A percentile compares a stretch with the other conserved stretches of the same genome.
Conservation (phyloP, 2,113 vertebrate genomes). For the Bagarius yarrelli region DNA sequence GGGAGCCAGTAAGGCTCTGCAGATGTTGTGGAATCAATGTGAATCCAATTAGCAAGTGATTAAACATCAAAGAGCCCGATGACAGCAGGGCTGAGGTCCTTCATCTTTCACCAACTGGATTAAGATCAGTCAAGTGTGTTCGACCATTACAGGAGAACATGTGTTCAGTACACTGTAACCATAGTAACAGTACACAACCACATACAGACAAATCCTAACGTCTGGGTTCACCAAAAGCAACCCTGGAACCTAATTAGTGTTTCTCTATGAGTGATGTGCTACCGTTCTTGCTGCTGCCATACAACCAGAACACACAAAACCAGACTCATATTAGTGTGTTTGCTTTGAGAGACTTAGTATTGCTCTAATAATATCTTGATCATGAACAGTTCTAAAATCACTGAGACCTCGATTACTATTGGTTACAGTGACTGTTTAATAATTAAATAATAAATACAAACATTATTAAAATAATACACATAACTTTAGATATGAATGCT, state of each 20-base stretch:
- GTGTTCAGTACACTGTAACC: constrained; percentile 21
- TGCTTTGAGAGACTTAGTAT: background rate
- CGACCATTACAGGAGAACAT: constrained; percentile 46
- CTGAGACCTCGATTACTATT: too few relatives aligned
- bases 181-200: constrained; percentile 1
- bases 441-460: too few relatives aligned
- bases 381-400: background rate
- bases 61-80: constrained; percentile 60
- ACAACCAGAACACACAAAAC: background rate
- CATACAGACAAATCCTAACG: background rate
- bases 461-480: too few relatives aligned
- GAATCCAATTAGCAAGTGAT: constrained; percentile 68
- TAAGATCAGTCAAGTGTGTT: constrained; percentile 49
- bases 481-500: too few relatives aligned
- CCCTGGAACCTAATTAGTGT: background rate
- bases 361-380: background rate
- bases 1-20: constrained; percentile 31
- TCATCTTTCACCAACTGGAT: constrained; percentile 46
- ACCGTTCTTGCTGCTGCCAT: background rate
- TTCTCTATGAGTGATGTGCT: background rate
- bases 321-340: background rate
- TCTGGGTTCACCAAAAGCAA: background rate
- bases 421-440: too few relatives aligned
- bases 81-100: constrained; percentile 54
- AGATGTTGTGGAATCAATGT: constrained; percentile 49